Conservation (phyloP, 2,113 vertebrate genomes). For the Myotis davidii region DNA sequence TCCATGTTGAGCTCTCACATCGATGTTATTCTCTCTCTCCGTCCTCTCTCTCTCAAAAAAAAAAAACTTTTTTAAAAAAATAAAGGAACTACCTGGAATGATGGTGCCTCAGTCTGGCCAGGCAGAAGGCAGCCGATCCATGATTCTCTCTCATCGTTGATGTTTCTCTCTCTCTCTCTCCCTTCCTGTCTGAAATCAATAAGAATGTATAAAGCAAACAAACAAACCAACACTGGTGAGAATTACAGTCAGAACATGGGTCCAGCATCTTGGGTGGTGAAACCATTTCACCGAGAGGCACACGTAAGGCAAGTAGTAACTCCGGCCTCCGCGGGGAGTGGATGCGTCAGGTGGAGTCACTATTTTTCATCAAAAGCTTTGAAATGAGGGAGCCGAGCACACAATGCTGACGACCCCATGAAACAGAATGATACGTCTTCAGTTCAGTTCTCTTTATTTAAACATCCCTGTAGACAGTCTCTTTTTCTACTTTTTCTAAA, state of each 20-base stretch:
- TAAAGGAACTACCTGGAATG: too few species aligned
- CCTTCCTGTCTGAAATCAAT: too few species aligned
- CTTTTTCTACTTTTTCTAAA: constrained; percentile 37
- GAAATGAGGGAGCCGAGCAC: background rate
- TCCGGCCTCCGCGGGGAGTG: background rate
- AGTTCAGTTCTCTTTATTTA: background rate
- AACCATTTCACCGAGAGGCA: background rate
- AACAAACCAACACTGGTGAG: background rate
- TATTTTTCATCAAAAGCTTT: background rate
- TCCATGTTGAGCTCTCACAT: too few species aligned
- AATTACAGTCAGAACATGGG: background rate
- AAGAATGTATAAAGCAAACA: too few species aligned
- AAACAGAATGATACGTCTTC: background rate
- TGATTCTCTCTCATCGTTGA: too few species aligned
- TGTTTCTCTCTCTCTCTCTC: too few species aligned
- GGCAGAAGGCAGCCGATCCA: too few species aligned
- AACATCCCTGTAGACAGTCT: background rate
- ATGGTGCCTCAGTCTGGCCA: too few species aligned
- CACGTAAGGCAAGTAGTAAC: background rate
- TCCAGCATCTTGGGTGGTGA: background rate
- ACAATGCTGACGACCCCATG: background rate
- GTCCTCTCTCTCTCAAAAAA: too few species aligned
- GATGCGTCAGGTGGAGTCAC: background rate
- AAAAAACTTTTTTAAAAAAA: too few species aligned
- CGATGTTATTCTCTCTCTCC: too few species aligned